Conservation (phyloP, 2,797 vertebrate genomes). For the Hydrocynus forskahlii region DNA sequence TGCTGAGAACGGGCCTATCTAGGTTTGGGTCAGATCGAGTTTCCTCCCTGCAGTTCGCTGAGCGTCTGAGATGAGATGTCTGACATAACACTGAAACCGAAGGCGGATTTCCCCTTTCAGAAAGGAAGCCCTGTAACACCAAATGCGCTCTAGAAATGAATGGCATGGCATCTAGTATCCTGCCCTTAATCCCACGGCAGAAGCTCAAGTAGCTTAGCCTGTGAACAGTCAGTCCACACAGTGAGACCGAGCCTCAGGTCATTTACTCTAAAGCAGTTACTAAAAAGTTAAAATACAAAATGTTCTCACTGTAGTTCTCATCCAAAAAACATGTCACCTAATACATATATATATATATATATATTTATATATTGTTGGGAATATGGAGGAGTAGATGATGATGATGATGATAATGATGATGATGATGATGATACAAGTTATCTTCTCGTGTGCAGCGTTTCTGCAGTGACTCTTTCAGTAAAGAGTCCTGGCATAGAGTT, state of each 20-base stretch:
- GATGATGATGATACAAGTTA: too few relatives aligned
- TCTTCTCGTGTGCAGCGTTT: too few relatives aligned
- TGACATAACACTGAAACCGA: conserved; percentile 61
- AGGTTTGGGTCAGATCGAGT: conserved; percentile 20
- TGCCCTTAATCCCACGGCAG: background rate
- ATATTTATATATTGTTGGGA: background rate
- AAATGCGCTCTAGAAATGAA: conserved; percentile 39
- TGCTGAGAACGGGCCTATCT: background rate
- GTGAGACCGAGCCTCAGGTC: conserved; percentile 2
- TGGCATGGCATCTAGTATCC: conserved; percentile 26
- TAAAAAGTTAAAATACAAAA: background rate
- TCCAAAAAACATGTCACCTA: background rate
- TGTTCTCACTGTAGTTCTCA: background rate
- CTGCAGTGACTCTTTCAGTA: too few relatives aligned
- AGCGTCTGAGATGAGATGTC: conserved; percentile 38
- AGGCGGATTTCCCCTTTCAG: conserved; percentile 32
- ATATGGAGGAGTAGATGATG: too few relatives aligned
- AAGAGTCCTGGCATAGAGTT: too few relatives aligned
- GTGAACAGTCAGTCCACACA: background rate
- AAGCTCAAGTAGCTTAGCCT: background rate
- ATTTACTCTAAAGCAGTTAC: background rate
- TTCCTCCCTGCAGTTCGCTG: conserved; percentile 21
- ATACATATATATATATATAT: background rate
- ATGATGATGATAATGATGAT: too few relatives aligned
- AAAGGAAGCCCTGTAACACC: conserved; percentile 25